These are phyloP conservation scores for Listrodromus nycthemerus DNA, from an alignment of 2,888 invertebrate species.

Conservation along the genomic window DNA sequence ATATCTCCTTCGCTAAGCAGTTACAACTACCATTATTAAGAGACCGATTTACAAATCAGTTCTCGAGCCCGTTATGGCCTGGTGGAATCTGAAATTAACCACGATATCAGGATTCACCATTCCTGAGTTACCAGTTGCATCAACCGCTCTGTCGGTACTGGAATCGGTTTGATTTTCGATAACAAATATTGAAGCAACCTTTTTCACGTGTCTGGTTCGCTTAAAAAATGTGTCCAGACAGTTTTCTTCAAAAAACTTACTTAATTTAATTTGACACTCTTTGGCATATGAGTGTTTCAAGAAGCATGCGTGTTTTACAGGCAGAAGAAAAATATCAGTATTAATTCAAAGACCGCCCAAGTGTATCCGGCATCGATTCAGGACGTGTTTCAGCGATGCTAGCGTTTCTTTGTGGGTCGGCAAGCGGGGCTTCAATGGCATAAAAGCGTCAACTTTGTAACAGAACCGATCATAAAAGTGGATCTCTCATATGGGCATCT, in stretches of 20 bases:
- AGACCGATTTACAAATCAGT: constrained; percentile 46
- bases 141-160: constrained; percentile 15
- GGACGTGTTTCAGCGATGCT: constrained; percentile 18
- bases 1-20: constrained; percentile 24
- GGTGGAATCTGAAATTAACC: constrained; percentile 37
- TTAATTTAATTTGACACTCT: background rate
- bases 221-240: background rate
- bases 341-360: constrained; percentile 6
- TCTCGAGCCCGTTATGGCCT: constrained; percentile 20
- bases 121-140: constrained; percentile 25
- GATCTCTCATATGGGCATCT: constrained; percentile 72
- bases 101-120: constrained; percentile 11
- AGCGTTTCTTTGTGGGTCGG: constrained; percentile 65
- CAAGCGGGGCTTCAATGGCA: constrained; percentile 55
- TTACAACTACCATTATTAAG: constrained; percentile 34
- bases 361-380: constrained; percentile 25
- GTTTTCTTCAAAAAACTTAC: background rate
- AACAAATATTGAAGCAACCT: constrained; percentile 10
- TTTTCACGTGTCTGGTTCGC: background rate
- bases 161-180: constrained; percentile 6
- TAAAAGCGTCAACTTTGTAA: constrained; percentile 80
- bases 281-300: background rate
- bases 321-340: background rate
- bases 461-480: constrained; percentile 82
- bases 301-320: constrained; percentile 15